These are phyloP conservation scores for Leucoraja erinaceus DNA, from an alignment of 2,113 vertebrate species.

Conservation along the genomic window DNA sequence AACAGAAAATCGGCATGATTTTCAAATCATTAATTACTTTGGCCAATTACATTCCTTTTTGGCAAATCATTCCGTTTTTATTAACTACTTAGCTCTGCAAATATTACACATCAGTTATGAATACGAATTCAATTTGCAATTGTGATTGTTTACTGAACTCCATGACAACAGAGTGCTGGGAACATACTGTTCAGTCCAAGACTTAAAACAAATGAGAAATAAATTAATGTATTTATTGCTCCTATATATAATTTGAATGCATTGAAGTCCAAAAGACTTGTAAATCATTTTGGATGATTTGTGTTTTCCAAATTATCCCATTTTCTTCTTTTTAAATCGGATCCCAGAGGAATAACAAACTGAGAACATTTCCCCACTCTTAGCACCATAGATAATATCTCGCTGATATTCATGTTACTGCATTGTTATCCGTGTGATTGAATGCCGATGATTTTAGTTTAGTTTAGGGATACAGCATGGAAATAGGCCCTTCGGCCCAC, in stretches of 20 bases:
- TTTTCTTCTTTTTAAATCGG: neutral
- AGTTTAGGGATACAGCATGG: too few species aligned
- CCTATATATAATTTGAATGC: neutral
- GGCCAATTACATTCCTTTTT: neutral
- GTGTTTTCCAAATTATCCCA: conserved; percentile 8
- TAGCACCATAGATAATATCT: neutral
- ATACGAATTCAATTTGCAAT: conserved; percentile 4
- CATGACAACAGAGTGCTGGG: neutral
- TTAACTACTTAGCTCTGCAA: neutral
- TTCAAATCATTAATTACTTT: neutral
- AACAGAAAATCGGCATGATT: neutral
- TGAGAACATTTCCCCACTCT: neutral
- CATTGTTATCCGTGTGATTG: too few species aligned
- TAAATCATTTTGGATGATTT: conserved; percentile 5
- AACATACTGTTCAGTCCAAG: conserved; percentile 27
- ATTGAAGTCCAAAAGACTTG: neutral
- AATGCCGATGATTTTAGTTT: too few species aligned
- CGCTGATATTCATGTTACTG: too few species aligned
- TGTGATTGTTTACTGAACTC: conserved; percentile 23
- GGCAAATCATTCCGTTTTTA: neutral
- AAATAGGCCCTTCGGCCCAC: too few species aligned
- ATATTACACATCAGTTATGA: neutral
- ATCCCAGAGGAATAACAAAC: neutral
- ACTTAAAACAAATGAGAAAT: conserved; percentile 12
- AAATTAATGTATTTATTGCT: neutral